Evolutionary conservation across 1,140 invertebrate species (phyloP).

Genomic region (Drosophila hydei): DNA sequence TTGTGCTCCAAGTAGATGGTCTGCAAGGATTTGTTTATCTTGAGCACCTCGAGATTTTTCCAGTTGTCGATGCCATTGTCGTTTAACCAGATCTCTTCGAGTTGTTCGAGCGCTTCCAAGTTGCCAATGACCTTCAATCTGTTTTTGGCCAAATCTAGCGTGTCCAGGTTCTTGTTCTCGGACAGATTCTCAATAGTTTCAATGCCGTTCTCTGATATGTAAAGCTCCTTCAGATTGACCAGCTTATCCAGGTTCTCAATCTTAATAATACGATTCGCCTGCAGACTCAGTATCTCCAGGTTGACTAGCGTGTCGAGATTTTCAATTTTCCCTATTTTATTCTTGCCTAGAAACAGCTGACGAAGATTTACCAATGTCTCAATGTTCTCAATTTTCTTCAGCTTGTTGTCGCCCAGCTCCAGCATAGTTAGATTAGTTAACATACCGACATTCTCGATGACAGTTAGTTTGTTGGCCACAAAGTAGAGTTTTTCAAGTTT

Average conservation of each 20-base stretch:
- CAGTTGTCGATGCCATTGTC: constrained; percentile 95
- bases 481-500: constrained; percentile 96
- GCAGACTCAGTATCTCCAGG: constrained; percentile 93
- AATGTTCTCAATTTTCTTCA: constrained; percentile 93
- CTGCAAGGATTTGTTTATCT: constrained; percentile 89
- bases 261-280: constrained; percentile 94
- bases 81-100: constrained; percentile 98
- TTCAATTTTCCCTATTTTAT: constrained; percentile 96
- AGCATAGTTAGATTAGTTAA: constrained; percentile 92
- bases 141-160: constrained; percentile 96
- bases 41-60: constrained; percentile 91
- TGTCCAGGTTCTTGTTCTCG: constrained; percentile 89
- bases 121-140: constrained; percentile 93
- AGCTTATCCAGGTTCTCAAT: constrained; percentile 94
- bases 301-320: constrained; percentile 92
- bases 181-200: constrained; percentile 90
- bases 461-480: constrained; percentile 95
- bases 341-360: constrained; percentile 96
- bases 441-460: constrained; percentile 96
- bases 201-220: constrained; percentile 97
- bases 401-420: constrained; percentile 96
- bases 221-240: constrained; percentile 92
- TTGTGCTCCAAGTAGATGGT: constrained; percentile 98
- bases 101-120: constrained; percentile 88
- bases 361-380: constrained; percentile 90